Evolutionary conservation across 2,797 vertebrate genomes (phyloP), one percentile per base, ranked within the genome.

Genomic region (Anomalospiza imberbis): DNA sequence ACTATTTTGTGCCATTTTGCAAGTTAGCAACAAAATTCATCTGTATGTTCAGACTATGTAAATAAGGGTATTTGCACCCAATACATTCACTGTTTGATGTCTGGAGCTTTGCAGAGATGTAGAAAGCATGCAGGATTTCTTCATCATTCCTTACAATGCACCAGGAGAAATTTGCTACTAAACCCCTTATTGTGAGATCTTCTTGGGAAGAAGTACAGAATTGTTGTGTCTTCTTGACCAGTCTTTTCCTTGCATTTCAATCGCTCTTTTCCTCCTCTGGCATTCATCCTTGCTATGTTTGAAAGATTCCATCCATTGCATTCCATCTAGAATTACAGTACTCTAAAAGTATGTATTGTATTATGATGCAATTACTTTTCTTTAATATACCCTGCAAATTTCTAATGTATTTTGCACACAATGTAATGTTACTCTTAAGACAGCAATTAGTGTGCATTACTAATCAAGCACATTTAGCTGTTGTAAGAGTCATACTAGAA

Each of bases 381-480:
- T 76, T 88, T 79, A 95, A 51, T 86, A 40, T 95, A 58, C 34
- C 42, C 36, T 47, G 63, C 11, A 63, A 28, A 75, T 94, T 92
- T 51, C 60, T 66, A 50, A 79, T 71, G 54, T 57, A 53, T 93
- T 89, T 93, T 76, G 24, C n/a, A 58, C 62, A 76, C 51, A 91
- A n/a, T 54, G 13, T 77, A 75, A 86, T 70, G 67, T 54, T 54
- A 79, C 17, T 82, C 15, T 91, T 91, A 84, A 89, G 95, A 54
- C 25, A 67, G 70, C 28, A 94, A 75, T 95, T 95, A 86, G 32
- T 84, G 14, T 86, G 58, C 4, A 4, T 77, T 31, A 21, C 60
- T 91, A 92, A 93, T 95, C 85, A 93, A 89, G n/a, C n/a, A 77
- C 44, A 54, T 66, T 92, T 93, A 92, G 51, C 40, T 92, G 19